Base-by-base conservation (phyloP, 2,888 invertebrate species). In the Drosophila cyrtoloma region DNA sequence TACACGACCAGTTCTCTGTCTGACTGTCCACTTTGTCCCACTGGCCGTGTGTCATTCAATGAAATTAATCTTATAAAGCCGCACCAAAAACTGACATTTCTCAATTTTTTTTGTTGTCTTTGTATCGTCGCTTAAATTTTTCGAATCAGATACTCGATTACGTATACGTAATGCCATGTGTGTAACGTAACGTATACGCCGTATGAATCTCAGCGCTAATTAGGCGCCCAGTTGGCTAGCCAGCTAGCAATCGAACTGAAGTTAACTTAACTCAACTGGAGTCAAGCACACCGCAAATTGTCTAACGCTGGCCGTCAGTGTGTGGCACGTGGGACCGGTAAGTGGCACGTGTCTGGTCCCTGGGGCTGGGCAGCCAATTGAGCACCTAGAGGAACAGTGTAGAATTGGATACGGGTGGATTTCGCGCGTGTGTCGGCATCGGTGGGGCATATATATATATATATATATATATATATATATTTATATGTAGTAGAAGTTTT, bases 31-130 rank as follows among this genome's bases (percentile, higher is more conserved):
- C 26, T 6, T 37, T 39, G 51, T 62, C 35, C 62, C 57, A 37
- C 47, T 50, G 69, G 62, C 63, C 65, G 61, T 75, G 73, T 85
- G 76, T 75, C 83, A 81, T 76, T 78, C 84, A 80, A 63, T 71
- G 74, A 73, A 86, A 88, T 90, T 78, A 87, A 88, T 90, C 84
- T 86, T 89, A 87, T 87, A 89, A 79, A 86, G 80, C 84, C 71
- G 70, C 28, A 66, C 56, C 61, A 55, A 71, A 70, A 72, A 62
- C 65, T 63, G 73, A 72, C 69, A 70, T 69, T 82, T 72, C 65
- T 61, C 26, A 16, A 47, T 26, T 14, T 26, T 26, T 51, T 62
- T 65, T 14, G 37, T 35, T 19, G 28, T 2, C 2, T 44, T 26
- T 19, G 9, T 66, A 5, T 69, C n/a, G 52, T 57, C 42, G 60